phyloP scores from a whole-genome alignment of 2,797 vertebrate species.

The Enteromius unitaeniatus region DNA sequence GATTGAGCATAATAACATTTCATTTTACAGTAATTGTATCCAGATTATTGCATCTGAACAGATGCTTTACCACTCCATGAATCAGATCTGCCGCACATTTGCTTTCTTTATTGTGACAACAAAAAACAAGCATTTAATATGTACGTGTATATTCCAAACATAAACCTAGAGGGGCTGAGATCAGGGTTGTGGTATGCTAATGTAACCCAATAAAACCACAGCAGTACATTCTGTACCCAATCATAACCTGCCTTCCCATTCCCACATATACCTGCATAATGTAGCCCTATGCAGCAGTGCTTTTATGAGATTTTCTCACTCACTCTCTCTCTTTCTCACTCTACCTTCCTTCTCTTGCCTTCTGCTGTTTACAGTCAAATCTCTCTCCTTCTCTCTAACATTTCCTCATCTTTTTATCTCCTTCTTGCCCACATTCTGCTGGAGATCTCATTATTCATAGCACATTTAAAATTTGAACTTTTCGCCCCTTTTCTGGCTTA shows the following conservation, averaged over 20 bases:
- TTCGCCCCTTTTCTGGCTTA: constrained; percentile 66
- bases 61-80: constrained; percentile 15
- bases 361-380: constrained; percentile 14
- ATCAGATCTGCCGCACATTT: background rate
- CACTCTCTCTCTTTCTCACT: constrained; percentile 38
- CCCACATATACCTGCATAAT: background rate
- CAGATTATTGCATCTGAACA: background rate
- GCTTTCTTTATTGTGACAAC: constrained; percentile 3
- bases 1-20: constrained; percentile 10
- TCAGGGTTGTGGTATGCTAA: constrained; percentile 28
- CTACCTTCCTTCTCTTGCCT: constrained; percentile 11
- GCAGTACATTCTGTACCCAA: background rate
- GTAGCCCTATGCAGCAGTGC: constrained; percentile 20
- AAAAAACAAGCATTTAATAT: constrained; percentile 22
- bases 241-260: background rate
- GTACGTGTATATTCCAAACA: background rate
- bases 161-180: constrained; percentile 5
- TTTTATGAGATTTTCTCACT: constrained; percentile 32
- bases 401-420: constrained; percentile 46
- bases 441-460: constrained; percentile 68
- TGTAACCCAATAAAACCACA: constrained; percentile 32
- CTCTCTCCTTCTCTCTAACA: constrained; percentile 43
- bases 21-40: background rate
- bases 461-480: constrained; percentile 68
- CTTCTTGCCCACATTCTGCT: constrained; percentile 43